Evolutionary conservation across 2,797 vertebrate species (phyloP).

Genomic region (Linurgus olivaceus): DNA sequence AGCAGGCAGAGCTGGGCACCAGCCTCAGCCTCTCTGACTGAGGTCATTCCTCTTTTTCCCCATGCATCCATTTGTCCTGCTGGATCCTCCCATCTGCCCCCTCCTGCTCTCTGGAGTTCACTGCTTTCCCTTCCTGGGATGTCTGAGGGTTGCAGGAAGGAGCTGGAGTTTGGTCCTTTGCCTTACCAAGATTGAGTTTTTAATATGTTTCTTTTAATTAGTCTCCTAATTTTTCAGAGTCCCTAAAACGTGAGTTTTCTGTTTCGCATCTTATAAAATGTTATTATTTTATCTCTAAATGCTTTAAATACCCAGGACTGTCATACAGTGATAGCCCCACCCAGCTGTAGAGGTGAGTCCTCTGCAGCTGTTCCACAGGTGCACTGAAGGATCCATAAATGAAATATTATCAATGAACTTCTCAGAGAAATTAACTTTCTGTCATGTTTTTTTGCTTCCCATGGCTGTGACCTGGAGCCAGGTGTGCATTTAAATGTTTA

Average conservation of each 20-base stretch:
- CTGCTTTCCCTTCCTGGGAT: not conserved
- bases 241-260: not conserved
- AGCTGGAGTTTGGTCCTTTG: not conserved
- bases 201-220: not conserved
- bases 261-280: not conserved
- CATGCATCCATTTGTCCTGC: not conserved
- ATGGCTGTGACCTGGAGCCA: not conserved
- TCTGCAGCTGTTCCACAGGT: not conserved
- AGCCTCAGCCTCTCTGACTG: not conserved
- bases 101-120: not conserved
- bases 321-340: too few species aligned
- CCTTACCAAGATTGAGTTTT: not conserved
- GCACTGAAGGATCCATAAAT: not conserved
- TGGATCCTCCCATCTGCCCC: not conserved
- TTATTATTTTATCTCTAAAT: not conserved
- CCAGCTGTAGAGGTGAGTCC: not conserved
- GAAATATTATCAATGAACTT: not conserved
- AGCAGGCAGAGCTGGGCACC: not conserved
- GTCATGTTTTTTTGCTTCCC: rapidly evolving
- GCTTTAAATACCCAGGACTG: not conserved
- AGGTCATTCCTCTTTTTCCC: not conserved
- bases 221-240: not conserved
- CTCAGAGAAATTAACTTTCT: not conserved
- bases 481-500: not conserved
- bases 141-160: not conserved